Percentiles rank a stretch among this genome's conserved stretches.
Conservation (phyloP, 2,797 vertebrate genomes). For the Sebastes aleutianus region DNA sequence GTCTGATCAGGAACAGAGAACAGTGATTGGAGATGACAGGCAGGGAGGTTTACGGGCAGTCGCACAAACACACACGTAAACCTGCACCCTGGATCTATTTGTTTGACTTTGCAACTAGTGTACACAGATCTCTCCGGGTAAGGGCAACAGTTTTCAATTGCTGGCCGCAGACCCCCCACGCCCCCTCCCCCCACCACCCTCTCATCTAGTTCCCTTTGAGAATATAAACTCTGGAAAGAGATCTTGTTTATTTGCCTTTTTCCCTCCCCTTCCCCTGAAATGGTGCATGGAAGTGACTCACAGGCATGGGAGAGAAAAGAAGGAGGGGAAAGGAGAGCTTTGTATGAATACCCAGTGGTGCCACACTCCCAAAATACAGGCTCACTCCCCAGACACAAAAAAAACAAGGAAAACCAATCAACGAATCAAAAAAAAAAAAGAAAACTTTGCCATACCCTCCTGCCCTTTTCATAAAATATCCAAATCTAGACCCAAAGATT, state of each 20-base stretch:
- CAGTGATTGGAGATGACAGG: constrained; percentile 80
- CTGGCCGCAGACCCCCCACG: constrained; percentile 61
- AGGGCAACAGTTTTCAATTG: constrained; percentile 82
- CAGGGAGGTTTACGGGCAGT: constrained; percentile 71
- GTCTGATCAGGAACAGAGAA: constrained; percentile 65
- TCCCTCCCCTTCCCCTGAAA: constrained; percentile 70
- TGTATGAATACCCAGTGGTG: constrained; percentile 46
- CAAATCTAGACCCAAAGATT: neutral
- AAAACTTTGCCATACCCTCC: neutral
- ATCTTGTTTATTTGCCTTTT: constrained; percentile 83
- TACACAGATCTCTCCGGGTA: constrained; percentile 79
- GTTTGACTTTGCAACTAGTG: constrained; percentile 82
- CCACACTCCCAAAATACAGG: constrained; percentile 46
- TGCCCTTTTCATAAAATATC: constrained; percentile 2
- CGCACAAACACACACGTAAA: constrained; percentile 71
- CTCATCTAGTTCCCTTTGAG: constrained; percentile 70
- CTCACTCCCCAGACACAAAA: constrained; percentile 4
- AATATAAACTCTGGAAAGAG: constrained; percentile 78
- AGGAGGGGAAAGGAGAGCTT: constrained; percentile 39
- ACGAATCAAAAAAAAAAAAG: neutral
- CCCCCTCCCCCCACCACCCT: neutral
- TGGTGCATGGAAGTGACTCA: constrained; percentile 79
- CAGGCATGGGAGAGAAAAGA: constrained; percentile 64
- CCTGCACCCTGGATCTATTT: constrained; percentile 80
- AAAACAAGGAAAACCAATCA: neutral